Evolutionary conservation across 2,888 invertebrate genomes (phyloP).

Genomic region (Drosophila demipolita): DNA sequence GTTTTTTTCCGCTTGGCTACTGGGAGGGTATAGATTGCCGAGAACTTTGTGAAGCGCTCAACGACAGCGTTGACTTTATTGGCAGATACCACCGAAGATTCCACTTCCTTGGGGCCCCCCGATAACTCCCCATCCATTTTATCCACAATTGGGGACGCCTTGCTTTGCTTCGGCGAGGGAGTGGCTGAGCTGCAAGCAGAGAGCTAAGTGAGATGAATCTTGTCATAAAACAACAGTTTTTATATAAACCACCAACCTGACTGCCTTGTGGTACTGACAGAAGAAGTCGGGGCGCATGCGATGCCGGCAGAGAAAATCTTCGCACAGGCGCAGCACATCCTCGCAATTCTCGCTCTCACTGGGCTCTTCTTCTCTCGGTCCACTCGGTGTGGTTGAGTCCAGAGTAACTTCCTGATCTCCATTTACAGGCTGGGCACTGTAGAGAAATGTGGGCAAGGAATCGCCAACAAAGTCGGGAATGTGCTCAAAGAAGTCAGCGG

Average conservation of each 20-base stretch:
- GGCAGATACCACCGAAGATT: slow-evolving; percentile 24
- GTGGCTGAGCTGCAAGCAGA: slow-evolving; percentile 57
- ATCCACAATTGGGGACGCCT: slow-evolving; percentile 49
- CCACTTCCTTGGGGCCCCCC: slow-evolving; percentile 36
- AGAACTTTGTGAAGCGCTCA: slow-evolving; percentile 79
- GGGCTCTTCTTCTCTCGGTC: slow-evolving; percentile 25
- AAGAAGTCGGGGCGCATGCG: slow-evolving; percentile 92
- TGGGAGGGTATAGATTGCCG: slow-evolving; percentile 84
- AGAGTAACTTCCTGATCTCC: slow-evolving; percentile 5
- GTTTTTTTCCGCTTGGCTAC: slow-evolving; percentile 71
- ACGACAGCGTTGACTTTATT: slow-evolving; percentile 57
- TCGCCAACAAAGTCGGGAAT: slow-evolving; percentile 81
- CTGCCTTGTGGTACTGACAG: slow-evolving; percentile 88
- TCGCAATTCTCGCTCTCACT: slow-evolving; percentile 52
- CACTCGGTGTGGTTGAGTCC: slow-evolving; percentile 27
- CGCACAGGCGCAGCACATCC: slow-evolving; percentile 86
- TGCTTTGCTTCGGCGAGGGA: slow-evolving; percentile 65
- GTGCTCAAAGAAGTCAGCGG: slow-evolving; percentile 82
- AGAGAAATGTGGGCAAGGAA: slow-evolving; percentile 65
- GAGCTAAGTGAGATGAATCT: not conserved
- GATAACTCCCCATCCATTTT: slow-evolving; percentile 27
- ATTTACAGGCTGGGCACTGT: slow-evolving; percentile 27
- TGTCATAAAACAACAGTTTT: not conserved
- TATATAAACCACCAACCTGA: slow-evolving; percentile 81
- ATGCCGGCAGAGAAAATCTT: slow-evolving; percentile 88